Base-by-base conservation (phyloP, 2,113 vertebrate genomes). In the Nibea coibor region DNA sequence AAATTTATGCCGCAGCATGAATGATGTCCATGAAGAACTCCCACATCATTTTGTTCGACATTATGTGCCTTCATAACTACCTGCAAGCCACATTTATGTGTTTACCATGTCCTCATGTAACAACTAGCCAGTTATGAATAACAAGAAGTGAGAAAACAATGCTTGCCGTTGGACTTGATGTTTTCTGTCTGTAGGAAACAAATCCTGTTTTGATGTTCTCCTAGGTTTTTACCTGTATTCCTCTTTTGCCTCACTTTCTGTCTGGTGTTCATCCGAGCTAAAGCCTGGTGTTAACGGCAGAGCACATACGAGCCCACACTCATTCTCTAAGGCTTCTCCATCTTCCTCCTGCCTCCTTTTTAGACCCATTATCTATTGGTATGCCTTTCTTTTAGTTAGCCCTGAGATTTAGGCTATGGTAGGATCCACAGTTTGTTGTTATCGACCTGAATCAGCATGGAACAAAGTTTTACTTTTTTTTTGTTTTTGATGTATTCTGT, bases 241-340 rank as follows among this genome's bases (percentile, higher is more conserved):
- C 66, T 76, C 57, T 86, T 82, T 76, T 74, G 73, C 84, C 78
- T 86, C 72, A 50, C 65, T 66, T 71, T 61, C 63, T 16, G 50
- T 83, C 69, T 89, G 83, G 71, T 86, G 51, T 78, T 85, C 71
- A 85, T 84, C 78, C 45, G 45, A 70, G 63, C 66, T 78, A 76
- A 88, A 91, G 80, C 80, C 75, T 31, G 31, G 83, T 62, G 79
- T 88, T 92, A 80, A 78, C 64, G 72, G 67, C 80, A 65, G 82
- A 85, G 84, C 81, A 65, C 82, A 62, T 82, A 75, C 63, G n/a
- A 81, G 85, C 78, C 80, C 53, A 3, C 31, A 71, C 84, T 86
- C 76, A 72, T 89, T 89, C 86, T 91, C 71, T 15, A 20, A 72
- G 69, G 75, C 87, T 88, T 86, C 85, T 63, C 7, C 58, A 87